A percentile compares a stretch with the other conserved stretches of the same genome.
Conservation (phyloP, 2,888 invertebrate genomes). For the Dermolepida albohirtum region DNA sequence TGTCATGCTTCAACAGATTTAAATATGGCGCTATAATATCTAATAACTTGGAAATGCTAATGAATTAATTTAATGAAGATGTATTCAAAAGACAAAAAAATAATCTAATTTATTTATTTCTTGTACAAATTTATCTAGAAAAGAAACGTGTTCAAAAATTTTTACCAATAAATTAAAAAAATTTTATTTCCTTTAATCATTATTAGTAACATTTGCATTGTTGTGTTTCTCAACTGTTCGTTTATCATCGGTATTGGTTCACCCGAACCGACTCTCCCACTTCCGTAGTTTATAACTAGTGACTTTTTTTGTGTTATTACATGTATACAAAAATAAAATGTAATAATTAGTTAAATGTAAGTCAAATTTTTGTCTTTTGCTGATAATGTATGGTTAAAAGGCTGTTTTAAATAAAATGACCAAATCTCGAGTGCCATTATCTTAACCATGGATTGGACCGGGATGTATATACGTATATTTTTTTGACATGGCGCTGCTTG, state of each 20-base stretch:
- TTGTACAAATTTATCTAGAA: no score
- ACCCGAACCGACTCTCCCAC: constrained; percentile 57
- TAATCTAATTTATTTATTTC: no score
- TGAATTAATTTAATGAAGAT: no score
- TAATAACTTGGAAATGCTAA: no score
- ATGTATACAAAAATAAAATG: constrained; percentile 68
- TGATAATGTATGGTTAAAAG: constrained; percentile 26
- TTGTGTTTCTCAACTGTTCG: constrained; percentile 21
- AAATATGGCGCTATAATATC: no score
- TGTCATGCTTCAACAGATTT: no score
- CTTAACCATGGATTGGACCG: constrained; percentile 29
- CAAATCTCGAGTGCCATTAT: neutral
- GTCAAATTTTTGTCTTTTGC: constrained; percentile 47
- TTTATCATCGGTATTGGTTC: constrained; percentile 19
- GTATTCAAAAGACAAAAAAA: no score
- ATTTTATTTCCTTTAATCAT: no score
- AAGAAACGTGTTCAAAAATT: no score
- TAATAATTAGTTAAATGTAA: constrained; percentile 60
- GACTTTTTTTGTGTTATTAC: constrained; percentile 67
- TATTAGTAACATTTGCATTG: neutral
- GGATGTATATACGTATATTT: constrained; percentile 31
- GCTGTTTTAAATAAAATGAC: constrained; percentile 3
- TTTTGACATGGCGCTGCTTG: constrained; percentile 55
- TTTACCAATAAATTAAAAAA: no score
- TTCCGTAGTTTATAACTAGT: constrained; percentile 56